phyloP scores from a whole-genome alignment of 2,797 vertebrate species.

The Sphenopsis melanotis region DNA sequence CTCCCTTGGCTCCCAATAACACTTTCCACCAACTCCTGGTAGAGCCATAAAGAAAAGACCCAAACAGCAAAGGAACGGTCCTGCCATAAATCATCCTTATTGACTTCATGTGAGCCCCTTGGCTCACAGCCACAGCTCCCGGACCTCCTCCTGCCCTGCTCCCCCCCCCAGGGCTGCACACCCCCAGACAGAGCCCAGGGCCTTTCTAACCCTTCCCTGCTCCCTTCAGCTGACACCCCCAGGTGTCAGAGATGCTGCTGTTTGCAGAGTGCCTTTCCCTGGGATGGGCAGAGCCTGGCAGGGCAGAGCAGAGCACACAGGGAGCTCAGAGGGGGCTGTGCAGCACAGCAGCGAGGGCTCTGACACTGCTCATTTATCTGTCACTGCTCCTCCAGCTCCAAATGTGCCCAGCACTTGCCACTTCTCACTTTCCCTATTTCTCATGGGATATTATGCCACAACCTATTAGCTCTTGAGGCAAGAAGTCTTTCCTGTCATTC shows the following conservation, averaged over 20 bases:
- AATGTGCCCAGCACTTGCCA: background rate
- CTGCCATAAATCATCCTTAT: background rate
- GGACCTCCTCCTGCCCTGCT: background rate
- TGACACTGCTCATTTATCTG: background rate
- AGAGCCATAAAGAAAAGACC: background rate
- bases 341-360: fast-evolving
- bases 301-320: background rate
- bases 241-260: background rate
- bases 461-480: background rate
- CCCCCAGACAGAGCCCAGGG: background rate
- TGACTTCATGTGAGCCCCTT: background rate
- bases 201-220: background rate
- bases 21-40: background rate
- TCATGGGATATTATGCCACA: slow-evolving; percentile 45
- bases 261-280: background rate
- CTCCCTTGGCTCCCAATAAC: background rate
- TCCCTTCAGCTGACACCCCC: background rate
- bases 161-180: background rate
- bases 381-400: background rate
- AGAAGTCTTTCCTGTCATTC: background rate
- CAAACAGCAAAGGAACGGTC: background rate
- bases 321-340: background rate
- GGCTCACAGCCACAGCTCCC: background rate
- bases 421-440: background rate
- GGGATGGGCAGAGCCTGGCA: background rate